Evolutionary conservation across 2,888 invertebrate species (phyloP), one percentile per base, ranked within the genome.

Genomic region (Ichneumon xanthorius): DNA sequence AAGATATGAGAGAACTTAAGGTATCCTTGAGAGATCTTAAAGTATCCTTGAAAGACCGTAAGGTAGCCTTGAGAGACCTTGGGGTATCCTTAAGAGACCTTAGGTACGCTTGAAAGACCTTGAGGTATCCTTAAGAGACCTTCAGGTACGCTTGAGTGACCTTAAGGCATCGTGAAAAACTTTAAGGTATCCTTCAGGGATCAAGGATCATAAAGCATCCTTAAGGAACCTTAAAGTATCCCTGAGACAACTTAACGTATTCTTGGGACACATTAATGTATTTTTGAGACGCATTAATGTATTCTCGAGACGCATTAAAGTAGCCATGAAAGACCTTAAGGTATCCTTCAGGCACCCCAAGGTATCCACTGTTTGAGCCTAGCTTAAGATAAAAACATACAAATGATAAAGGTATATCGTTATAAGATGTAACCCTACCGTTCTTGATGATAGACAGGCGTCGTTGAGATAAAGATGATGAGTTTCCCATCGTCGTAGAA

Each of bases 401-500:
- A 14, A 37, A 71, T 33, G 4, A 14, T 0, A 22, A 30, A 48
- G 2, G 2, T 37, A 68, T 55, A 16, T 33, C 53, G 22, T 11
- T 19, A 50, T 22, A n/a, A n/a, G 50, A 93, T 55, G 55, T 4
- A 76, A 40, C 4, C 96, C 95, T 93, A 97, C 97, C 95, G 96
- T 96, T 94, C 96, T 96, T 0, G 97, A 97, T 63, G 96, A 94
- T 68, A 97, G 96, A 89, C 96, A 95, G 80, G 96, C 95, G 88
- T 96, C 96, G 88, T 96, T 95, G 87, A 97, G 94, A 89, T 95
- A 95, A 11, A 97, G 95, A 89, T 96, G 96, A 92, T 97, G 97
- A 55, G 96, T 96, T 93, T 97, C 97, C 97, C 97, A 97, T 86
- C 97, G 94, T 73, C 97, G 94, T 55, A 97, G 95, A 92, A 97